Percentiles rank a stretch among this genome's conserved stretches.
Evolutionary conservation across 30 jellyfish, hydroid and myxozoan species (phyloP).

Genomic region (Nemopilema nomurai): DNA sequence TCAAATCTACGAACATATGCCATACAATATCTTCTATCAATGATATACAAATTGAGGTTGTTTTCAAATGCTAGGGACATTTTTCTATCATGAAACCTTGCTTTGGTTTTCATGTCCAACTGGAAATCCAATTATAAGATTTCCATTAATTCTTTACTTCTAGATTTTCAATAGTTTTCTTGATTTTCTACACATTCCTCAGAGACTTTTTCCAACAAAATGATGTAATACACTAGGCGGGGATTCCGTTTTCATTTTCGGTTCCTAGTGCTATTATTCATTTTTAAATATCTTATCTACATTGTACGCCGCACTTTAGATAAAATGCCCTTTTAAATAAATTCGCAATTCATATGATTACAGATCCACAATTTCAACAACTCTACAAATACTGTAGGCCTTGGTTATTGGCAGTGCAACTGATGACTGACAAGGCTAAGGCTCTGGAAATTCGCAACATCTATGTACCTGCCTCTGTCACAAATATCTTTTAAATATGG

Average conservation of each 20-base stretch:
- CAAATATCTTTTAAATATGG: background rate
- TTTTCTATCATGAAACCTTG: background rate
- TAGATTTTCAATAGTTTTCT: too few relatives aligned
- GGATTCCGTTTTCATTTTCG: background rate
- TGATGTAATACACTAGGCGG: too few relatives aligned
- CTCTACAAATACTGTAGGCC: background rate
- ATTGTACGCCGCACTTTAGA: background rate
- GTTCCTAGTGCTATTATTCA: background rate
- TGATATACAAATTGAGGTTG: background rate
- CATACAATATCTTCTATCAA: background rate
- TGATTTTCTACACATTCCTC: too few relatives aligned
- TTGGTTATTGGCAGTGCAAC: background rate
- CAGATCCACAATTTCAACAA: background rate
- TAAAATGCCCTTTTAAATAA: background rate
- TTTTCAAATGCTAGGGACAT: background rate
- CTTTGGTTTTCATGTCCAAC: background rate
- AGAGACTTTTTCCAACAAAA: too few relatives aligned
- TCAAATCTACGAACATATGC: background rate
- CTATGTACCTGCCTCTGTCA: background rate
- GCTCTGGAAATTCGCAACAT: background rate
- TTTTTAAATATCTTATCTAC: background rate
- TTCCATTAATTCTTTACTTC: too few relatives aligned
- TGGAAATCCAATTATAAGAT: too few relatives aligned
- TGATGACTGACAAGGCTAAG: background rate
- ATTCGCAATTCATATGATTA: background rate